These are phyloP conservation scores for Amphimallon solstitiale DNA, from an alignment of 2,888 invertebrate genomes.

Conservation along the genomic window DNA sequence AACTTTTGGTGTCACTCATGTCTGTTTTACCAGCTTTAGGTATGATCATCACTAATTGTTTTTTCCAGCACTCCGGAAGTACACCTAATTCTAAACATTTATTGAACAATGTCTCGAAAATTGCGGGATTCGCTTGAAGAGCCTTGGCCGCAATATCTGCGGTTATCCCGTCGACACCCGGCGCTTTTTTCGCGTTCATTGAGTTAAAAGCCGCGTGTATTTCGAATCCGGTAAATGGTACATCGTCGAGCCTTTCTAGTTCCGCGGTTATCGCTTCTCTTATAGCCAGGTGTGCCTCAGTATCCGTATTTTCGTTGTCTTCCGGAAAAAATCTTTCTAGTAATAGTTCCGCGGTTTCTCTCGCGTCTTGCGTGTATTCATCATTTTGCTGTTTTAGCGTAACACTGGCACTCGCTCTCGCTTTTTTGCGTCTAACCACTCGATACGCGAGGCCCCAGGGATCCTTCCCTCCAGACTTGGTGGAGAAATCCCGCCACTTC, in stretches of 20 bases:
- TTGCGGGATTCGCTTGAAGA: not conserved
- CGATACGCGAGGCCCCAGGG: slow-evolving; percentile 40
- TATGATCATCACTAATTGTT: slow-evolving; percentile 7
- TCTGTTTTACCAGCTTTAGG: slow-evolving; percentile 27
- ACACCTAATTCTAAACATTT: slow-evolving; percentile 10
- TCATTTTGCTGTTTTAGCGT: slow-evolving; percentile 5
- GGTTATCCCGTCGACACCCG: slow-evolving; percentile 32
- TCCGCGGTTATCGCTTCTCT: not conserved
- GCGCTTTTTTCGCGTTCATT: slow-evolving; percentile 31
- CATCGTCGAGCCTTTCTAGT: not conserved
- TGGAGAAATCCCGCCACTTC: slow-evolving; percentile 37
- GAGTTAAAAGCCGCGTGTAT: slow-evolving; percentile 6
- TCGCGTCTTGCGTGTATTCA: not conserved
- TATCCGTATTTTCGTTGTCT: not conserved
- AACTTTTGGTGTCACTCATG: not conserved
- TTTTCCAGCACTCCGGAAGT: slow-evolving; percentile 31
- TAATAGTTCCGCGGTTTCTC: slow-evolving; percentile 13
- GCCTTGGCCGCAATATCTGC: slow-evolving; percentile 21
- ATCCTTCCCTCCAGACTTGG: slow-evolving; percentile 21
- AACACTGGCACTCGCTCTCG: not conserved
- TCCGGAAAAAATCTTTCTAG: slow-evolving; percentile 27
- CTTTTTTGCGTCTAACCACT: not conserved
- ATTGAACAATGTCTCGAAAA: slow-evolving; percentile 18
- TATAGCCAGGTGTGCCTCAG: not conserved
- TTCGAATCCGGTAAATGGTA: not conserved